Evolutionary conservation across 1,140 invertebrate species (phyloP).

Genomic region (Hylaeus anthracinus): DNA sequence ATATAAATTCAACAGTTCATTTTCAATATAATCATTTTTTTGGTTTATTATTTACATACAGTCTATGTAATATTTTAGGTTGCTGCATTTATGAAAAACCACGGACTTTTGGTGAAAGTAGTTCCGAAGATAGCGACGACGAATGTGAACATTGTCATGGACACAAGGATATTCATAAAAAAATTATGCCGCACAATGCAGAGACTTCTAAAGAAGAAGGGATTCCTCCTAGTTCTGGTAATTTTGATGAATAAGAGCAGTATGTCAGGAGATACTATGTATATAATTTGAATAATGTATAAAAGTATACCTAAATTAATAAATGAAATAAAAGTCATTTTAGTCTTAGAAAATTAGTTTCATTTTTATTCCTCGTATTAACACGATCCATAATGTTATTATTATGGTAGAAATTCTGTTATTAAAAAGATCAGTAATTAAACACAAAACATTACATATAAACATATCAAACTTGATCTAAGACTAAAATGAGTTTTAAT

Average conservation of each 20-base stretch:
- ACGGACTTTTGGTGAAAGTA: constrained; percentile 90
- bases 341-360: too few species aligned
- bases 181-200: constrained; percentile 71
- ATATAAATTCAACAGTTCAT: background rate
- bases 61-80: constrained; percentile 80
- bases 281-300: constrained; percentile 22
- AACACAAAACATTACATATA: too few species aligned
- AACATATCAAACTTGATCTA: too few species aligned
- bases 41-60: constrained; percentile 10
- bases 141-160: constrained; percentile 94
- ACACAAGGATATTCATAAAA: constrained; percentile 87
- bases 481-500: too few species aligned
- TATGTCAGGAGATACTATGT: background rate
- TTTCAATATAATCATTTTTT: background rate
- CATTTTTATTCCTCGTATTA: too few species aligned
- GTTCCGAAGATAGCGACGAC: constrained; percentile 88
- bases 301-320: too few species aligned
- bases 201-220: constrained; percentile 68
- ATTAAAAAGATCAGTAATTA: too few species aligned
- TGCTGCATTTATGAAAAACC: constrained; percentile 95
- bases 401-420: too few species aligned
- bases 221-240: constrained; percentile 54
- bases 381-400: too few species aligned
- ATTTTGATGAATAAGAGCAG: constrained; percentile 18
- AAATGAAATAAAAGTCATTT: too few species aligned